phyloP scores from a whole-genome alignment of 1,140 invertebrate species.

The Neomicropteryx cornuta region DNA sequence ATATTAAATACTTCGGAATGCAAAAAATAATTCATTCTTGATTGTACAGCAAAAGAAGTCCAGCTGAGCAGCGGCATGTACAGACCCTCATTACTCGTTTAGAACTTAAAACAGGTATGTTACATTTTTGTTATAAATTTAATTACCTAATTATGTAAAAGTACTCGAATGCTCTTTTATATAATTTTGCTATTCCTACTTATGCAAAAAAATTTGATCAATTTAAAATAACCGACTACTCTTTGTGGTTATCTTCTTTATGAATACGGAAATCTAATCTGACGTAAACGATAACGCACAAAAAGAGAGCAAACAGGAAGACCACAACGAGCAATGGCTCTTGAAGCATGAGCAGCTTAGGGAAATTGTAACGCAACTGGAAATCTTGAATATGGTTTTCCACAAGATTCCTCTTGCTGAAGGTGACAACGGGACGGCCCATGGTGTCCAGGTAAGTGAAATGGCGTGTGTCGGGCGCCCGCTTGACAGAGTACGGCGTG shows the following conservation, averaged over 20 bases:
- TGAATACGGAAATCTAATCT: conserved; percentile 90
- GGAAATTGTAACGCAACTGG: conserved; percentile 80
- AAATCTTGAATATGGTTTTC: conserved; percentile 95
- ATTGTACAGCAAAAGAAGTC: too few relatives aligned
- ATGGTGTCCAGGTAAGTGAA: conserved; percentile 93
- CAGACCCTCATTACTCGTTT: too few relatives aligned
- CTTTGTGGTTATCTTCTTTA: conserved; percentile 39
- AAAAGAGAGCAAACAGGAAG: conserved; percentile 84
- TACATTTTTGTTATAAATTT: too few relatives aligned
- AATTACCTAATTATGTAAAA: too few relatives aligned
- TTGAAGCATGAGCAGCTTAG: conserved; percentile 74
- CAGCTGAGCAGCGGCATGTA: too few relatives aligned
- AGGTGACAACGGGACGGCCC: conserved; percentile 79
- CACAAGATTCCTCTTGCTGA: conserved; percentile 82
- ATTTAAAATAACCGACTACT: conserved; percentile 18
- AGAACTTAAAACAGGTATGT: too few relatives aligned
- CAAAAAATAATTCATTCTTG: too few relatives aligned
- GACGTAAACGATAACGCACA: conserved; percentile 89
- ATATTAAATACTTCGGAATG: too few relatives aligned
- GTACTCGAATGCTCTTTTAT: too few relatives aligned
- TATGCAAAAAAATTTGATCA: not conserved
- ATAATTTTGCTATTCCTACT: too few relatives aligned
- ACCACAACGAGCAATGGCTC: conserved; percentile 83
- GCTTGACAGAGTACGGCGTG: conserved; percentile 71
- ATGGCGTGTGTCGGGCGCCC: conserved; percentile 65